Base-by-base conservation (phyloP, 2,113 vertebrate species). In the Glaucidium brasilianum region DNA sequence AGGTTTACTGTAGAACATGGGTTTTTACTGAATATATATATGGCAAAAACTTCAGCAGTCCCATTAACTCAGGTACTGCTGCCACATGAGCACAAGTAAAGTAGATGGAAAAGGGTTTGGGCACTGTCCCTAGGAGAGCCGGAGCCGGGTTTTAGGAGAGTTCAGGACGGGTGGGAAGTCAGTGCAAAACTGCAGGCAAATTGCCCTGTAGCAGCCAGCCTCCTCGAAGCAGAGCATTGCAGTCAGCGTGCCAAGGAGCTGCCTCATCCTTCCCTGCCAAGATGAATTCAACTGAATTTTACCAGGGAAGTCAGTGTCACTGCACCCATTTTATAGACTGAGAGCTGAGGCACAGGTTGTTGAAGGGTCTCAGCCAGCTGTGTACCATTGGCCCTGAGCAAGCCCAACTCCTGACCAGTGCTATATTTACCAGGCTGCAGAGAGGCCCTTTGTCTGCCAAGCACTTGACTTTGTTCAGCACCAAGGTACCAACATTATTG, bases 221-320 rank as follows among this genome's bases (percentile, higher is more conserved):
- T 59, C 32, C 58, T 53, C 0, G 0, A 50, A 22, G n/a, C 37
- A 72, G 30, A 82, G 30, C 23, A 14, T 27, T 1, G 2, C 15
- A 39, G 41, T 41, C 67, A 58, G 15, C 3, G 2, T 63, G 27
- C 34, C 1, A 2, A 43, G 47, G 19, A 95, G 52, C 74, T 82
- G 74, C 55, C 32, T 27, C n/a, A 62, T 88, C 37, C 20, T 55
- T 85, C 41, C 21, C 21, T 29, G 32, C 60, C 6, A 2, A 47
- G 76, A 9, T 76, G 43, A 62, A 58, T 49, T 84, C 59, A 68
- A 25, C 8, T 50, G 53, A 41, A 45, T 88, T 84, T 93, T 78
- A 45, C 32, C 23, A 39, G 19, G 19, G 25, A 74, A 53, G 17
- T 21, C 17, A 2, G 16, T 22, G 68, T 53, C 27, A 9, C 18